Evolutionary conservation across 37 sponge, comb jelly and placozoan genomes (phyloP).

Genomic region (Hormiphora californensis): DNA sequence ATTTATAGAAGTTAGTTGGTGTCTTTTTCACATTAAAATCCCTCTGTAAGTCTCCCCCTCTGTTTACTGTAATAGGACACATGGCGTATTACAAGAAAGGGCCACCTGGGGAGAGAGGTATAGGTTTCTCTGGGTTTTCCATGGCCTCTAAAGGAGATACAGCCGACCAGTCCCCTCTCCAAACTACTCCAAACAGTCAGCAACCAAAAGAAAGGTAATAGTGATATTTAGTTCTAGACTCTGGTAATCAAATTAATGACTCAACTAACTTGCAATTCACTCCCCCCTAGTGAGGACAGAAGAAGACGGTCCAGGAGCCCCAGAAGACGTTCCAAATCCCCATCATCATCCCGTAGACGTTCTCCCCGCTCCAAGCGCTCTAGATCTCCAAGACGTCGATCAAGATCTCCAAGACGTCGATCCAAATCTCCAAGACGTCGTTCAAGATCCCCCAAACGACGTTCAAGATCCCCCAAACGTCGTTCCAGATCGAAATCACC

Average conservation of each 20-base stretch:
- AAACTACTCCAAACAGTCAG: too few species aligned
- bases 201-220: too few species aligned
- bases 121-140: neutral
- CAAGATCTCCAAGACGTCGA: neutral
- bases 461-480: neutral
- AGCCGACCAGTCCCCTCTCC: neutral
- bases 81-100: conserved; percentile 38
- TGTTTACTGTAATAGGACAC: too few species aligned
- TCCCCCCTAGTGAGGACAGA: neutral
- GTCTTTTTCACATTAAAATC: too few species aligned
- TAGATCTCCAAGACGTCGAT: conserved; percentile 6
- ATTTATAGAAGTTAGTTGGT: too few species aligned
- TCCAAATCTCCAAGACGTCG: neutral
- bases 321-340: neutral
- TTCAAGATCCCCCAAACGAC: neutral
- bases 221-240: too few species aligned
- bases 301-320: neutral
- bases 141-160: neutral
- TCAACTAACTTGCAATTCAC: too few species aligned
- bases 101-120: neutral
- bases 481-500: neutral
- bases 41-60: too few species aligned
- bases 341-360: neutral
- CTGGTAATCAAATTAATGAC: too few species aligned
- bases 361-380: neutral